Base-by-base conservation (phyloP, 2,797 vertebrate genomes). In the Denticeps clupeoides region DNA sequence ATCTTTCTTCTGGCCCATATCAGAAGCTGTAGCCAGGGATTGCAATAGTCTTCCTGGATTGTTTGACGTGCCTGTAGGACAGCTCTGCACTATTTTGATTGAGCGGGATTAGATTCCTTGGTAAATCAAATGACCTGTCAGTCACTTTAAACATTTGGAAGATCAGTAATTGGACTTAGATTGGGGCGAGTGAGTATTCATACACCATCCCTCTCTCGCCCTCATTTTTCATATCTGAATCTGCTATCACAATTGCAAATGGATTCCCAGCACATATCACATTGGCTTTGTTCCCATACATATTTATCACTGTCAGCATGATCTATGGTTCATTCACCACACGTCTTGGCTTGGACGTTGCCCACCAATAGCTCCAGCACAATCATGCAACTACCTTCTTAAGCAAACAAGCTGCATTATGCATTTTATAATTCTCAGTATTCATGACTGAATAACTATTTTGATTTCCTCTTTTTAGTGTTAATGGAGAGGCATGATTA, bases 41-140 rank as follows among this genome's bases (percentile, higher is more conserved):
- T 10, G 3, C 25, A 25, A 25, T 25, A 26, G 25, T 24, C 35
- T 47, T 47, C 33, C 18, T 35, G 16, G 33, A 45, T 50, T 27
- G 32, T 25, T 47, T 43, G 33, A 45, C 24, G 19, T 6, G 24
- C 15, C 19, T 19, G 35, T 33, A 24, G 25, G 43, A 23, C 9
- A 21, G n/a, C 19, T 45, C 48, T 50, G 9, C 45, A 27, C 2
- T 9, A 38, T 16, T 59, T 58, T 49, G 59, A 58, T 47, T 59
- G 44, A 37, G 22, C 22, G 28, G 51, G 49, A 62, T 60, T 60
- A 64, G 55, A 63, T 63, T 60, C 53, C 41, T 44, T 16, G 44
- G 55, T 46, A 45, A 60, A 63, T 54, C 56, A 54, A 61, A 55
- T 35, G 47, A 53, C 35, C 59, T 31, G 51, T 53, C 59, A 54